Evolutionary conservation across 2,888 invertebrate species (phyloP).

Genomic region (Microchrysa polita): DNA sequence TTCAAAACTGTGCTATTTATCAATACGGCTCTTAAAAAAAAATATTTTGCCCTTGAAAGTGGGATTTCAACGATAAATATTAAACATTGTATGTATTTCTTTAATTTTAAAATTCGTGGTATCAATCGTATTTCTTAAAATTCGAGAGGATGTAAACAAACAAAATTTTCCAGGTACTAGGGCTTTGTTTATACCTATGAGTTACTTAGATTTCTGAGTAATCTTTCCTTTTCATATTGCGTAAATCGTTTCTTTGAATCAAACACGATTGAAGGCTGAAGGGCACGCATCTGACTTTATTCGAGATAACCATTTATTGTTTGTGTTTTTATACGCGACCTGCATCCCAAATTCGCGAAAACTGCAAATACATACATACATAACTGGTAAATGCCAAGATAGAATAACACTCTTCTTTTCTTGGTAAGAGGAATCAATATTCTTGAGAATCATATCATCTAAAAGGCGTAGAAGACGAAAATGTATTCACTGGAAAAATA

Average conservation of each 20-base stretch:
- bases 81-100: too few species aligned
- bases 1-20: too few species aligned
- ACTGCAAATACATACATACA: conserved; percentile 8
- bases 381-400: conserved; percentile 24
- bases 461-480: too few species aligned
- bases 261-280: not conserved
- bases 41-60: too few species aligned
- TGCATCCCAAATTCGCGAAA: conserved; percentile 9
- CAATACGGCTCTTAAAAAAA: too few species aligned
- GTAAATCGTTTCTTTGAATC: conserved; percentile 18
- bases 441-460: not conserved
- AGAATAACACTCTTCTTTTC: conserved; percentile 17
- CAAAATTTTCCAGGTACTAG: too few species aligned
- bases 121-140: not conserved
- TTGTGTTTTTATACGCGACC: conserved; percentile 1
- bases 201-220: not conserved
- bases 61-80: too few species aligned
- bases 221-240: not conserved
- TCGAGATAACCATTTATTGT: not conserved
- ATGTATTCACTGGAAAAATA: too few species aligned
- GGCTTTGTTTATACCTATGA: too few species aligned
- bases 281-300: not conserved
- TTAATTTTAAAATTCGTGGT: too few species aligned
- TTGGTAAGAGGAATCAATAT: conserved; percentile 1
- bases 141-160: not conserved